phyloP scores from a whole-genome alignment of 1,140 invertebrate species.

The Chelonus insularis region DNA sequence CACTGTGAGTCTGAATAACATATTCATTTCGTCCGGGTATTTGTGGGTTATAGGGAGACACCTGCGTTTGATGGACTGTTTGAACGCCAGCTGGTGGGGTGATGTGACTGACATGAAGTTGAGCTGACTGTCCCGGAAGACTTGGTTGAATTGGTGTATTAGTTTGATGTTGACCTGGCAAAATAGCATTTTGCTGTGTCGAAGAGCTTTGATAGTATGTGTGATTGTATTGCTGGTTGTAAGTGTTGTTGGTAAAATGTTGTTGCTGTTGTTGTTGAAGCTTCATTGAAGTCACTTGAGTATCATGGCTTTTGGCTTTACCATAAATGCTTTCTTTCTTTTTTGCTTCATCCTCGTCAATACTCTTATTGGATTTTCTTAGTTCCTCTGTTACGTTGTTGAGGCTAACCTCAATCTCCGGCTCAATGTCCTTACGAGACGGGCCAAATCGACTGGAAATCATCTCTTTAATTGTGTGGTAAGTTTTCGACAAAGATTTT shows the following conservation, averaged over 20 bases:
- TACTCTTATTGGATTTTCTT: constrained; percentile 59
- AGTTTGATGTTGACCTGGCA: constrained; percentile 52
- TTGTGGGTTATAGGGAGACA: constrained; percentile 41
- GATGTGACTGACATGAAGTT: constrained; percentile 55
- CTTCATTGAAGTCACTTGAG: constrained; percentile 41
- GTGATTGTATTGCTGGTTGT: constrained; percentile 49
- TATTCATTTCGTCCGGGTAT: constrained; percentile 46
- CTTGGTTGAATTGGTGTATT: constrained; percentile 46
- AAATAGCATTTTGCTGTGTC: constrained; percentile 45
- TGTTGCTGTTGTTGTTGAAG: constrained; percentile 39
- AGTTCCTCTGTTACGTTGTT: constrained; percentile 68
- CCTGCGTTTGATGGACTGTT: constrained; percentile 55
- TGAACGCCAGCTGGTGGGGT: constrained; percentile 53
- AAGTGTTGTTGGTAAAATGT: constrained; percentile 52
- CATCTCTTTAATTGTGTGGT: constrained; percentile 83
- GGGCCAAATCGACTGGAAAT: constrained; percentile 78
- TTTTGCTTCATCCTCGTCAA: constrained; percentile 52
- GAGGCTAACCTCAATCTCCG: constrained; percentile 63
- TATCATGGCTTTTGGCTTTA: constrained; percentile 60
- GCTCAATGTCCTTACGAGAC: constrained; percentile 63
- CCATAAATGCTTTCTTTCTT: constrained; percentile 62
- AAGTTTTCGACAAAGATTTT: constrained; percentile 74
- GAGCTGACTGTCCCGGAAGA: constrained; percentile 53
- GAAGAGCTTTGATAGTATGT: constrained; percentile 46
- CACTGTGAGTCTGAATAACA: constrained; percentile 41